Evolutionary conservation across 2,113 vertebrate genomes (phyloP).

Genomic region (Eonycteris spelaea): DNA sequence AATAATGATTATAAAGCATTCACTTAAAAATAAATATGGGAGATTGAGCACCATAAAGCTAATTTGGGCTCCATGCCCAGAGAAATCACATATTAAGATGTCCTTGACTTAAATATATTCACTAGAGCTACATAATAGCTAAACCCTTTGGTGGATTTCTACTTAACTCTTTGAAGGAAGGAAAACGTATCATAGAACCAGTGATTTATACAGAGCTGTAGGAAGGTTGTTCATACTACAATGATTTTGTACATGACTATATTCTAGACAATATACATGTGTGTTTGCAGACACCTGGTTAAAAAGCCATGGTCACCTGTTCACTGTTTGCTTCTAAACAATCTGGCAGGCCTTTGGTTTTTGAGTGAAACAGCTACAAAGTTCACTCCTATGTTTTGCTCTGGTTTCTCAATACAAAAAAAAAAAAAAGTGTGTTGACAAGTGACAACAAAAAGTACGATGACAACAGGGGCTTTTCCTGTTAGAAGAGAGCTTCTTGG

Average conservation of each 20-base stretch:
- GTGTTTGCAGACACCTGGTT: neutral
- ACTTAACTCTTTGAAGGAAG: neutral
- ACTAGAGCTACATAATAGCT: neutral
- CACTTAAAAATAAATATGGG: constrained; percentile 20
- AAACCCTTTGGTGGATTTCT: neutral
- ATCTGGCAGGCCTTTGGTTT: neutral
- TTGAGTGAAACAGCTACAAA: constrained; percentile 46
- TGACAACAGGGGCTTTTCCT: neutral
- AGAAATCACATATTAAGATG: neutral
- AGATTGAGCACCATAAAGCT: neutral
- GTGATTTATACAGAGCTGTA: neutral
- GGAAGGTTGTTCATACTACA: neutral
- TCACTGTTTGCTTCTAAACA: neutral
- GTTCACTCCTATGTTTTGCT: constrained; percentile 34
- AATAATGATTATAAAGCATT: constrained; percentile 36
- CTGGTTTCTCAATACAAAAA: constrained; percentile 28
- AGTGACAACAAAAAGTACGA: neutral
- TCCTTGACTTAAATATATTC: constrained; percentile 13
- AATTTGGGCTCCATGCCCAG: constrained; percentile 13
- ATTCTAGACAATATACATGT: neutral
- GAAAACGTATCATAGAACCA: neutral
- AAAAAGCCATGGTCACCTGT: neutral
- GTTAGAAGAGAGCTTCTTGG: neutral
- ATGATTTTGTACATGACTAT: neutral
- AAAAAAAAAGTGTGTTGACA: neutral